phyloP scores from a whole-genome alignment of 2,797 vertebrate genomes.

The Acanthopagrus latus region DNA sequence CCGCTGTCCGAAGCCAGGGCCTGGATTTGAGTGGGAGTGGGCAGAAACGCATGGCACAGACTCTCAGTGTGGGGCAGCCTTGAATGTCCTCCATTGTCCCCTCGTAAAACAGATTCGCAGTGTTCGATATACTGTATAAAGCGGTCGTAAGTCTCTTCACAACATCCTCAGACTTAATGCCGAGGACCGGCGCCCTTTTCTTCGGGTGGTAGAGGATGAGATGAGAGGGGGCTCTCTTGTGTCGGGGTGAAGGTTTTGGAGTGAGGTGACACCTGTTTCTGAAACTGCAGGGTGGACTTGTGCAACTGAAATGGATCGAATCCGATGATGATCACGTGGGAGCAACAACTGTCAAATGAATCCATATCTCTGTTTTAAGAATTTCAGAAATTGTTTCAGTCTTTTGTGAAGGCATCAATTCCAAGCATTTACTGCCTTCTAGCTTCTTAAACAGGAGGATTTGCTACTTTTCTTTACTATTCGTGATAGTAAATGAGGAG shows the following conservation, averaged over 20 bases:
- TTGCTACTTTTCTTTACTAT: too few species aligned
- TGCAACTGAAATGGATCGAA: not conserved
- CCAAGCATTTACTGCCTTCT: too few species aligned
- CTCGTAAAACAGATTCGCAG: conserved; percentile 41
- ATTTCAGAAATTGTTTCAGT: too few species aligned
- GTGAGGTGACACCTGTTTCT: conserved; percentile 19
- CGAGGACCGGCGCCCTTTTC: not conserved
- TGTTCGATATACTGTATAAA: conserved; percentile 48
- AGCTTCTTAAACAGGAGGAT: too few species aligned
- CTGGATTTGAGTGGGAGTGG: conserved; percentile 46
- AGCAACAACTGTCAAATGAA: not conserved
- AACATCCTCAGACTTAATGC: conserved; percentile 12
- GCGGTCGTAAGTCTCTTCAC: conserved; percentile 5
- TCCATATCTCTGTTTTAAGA: too few species aligned
- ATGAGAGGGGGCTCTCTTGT: not conserved
- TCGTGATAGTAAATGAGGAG: too few species aligned
- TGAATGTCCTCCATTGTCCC: conserved; percentile 66
- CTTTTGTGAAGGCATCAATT: too few species aligned
- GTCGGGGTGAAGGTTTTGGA: not conserved
- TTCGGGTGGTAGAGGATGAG: not conserved
- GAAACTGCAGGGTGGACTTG: not conserved
- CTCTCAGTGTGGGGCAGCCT: conserved; percentile 30
- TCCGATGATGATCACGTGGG: not conserved
- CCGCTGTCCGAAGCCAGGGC: conserved; percentile 51
- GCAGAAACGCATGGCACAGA: conserved; percentile 35